Conservation (phyloP, 2,888 invertebrate genomes). For the Lysandra coridon region DNA sequence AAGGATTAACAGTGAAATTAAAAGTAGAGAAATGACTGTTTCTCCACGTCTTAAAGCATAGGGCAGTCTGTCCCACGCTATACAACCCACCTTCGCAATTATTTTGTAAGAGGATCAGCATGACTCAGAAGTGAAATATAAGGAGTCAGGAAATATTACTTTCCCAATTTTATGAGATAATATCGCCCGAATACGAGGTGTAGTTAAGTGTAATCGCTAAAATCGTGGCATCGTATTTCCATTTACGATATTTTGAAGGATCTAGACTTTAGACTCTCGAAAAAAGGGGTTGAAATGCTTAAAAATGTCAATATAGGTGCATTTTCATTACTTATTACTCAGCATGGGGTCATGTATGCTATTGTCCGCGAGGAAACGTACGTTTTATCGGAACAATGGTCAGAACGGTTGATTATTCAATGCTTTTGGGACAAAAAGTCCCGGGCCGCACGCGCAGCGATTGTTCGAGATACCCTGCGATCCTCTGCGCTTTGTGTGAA, state of each 20-base stretch:
- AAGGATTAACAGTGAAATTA: neutral
- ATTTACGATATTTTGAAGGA: neutral
- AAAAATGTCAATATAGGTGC: constrained; percentile 14
- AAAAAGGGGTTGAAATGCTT: neutral
- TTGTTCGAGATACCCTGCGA: constrained; percentile 70
- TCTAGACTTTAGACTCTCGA: neutral
- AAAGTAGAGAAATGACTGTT: neutral
- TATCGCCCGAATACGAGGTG: neutral
- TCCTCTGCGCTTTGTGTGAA: constrained; percentile 67
- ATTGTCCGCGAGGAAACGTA: constrained; percentile 70
- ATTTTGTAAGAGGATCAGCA: constrained; percentile 9
- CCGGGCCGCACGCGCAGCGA: constrained; percentile 74
- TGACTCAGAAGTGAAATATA: constrained; percentile 22
- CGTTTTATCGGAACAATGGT: constrained; percentile 69
- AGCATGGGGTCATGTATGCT: constrained; percentile 48
- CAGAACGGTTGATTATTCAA: constrained; percentile 72
- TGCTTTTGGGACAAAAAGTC: constrained; percentile 68
- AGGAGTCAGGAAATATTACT: neutral
- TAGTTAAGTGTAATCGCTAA: neutral
- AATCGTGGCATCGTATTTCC: neutral
- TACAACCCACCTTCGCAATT: constrained; percentile 22
- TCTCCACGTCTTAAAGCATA: neutral
- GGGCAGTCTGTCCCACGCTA: constrained; percentile 11
- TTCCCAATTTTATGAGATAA: constrained; percentile 1
- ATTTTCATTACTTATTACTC: constrained; percentile 36